phyloP scores from a whole-genome alignment of 2,888 invertebrate genomes.

The Diaperis boleti region DNA sequence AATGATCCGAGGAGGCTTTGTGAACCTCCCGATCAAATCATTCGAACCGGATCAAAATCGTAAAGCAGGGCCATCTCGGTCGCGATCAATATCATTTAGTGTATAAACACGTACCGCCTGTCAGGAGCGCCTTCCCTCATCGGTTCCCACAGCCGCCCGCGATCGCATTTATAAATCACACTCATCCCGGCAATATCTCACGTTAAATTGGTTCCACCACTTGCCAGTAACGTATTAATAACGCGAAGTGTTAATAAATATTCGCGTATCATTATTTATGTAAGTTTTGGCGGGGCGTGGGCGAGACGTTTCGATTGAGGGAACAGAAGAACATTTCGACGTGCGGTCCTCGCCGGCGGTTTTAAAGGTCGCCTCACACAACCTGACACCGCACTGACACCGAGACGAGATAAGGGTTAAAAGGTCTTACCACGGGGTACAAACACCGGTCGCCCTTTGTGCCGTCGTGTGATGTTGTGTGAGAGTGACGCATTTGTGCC shows the following conservation, averaged over 20 bases:
- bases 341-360: slow-evolving; percentile 15
- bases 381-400: slow-evolving; percentile 52
- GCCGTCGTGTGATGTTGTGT: slow-evolving; percentile 1
- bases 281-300: slow-evolving; percentile 29
- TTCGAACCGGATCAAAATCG: no score
- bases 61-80: no score
- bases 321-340: no score
- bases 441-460: slow-evolving; percentile 32
- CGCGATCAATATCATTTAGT: not conserved
- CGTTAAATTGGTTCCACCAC: slow-evolving; percentile 40
- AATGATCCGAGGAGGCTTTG: no score
- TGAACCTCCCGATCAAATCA: no score
- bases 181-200: slow-evolving; percentile 34
- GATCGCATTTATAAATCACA: slow-evolving; percentile 30
- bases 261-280: slow-evolving; percentile 46
- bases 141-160: slow-evolving; percentile 26
- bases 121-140: not conserved
- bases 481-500: slow-evolving; percentile 2
- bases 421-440: slow-evolving; percentile 48
- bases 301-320: no score
- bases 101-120: not conserved
- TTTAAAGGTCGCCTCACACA: slow-evolving; percentile 42
- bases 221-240: slow-evolving; percentile 46
- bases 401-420: slow-evolving; percentile 51
- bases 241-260: slow-evolving; percentile 47